Evolutionary conservation across 1,140 invertebrate species (phyloP).

Genomic region (Magallana ariakensis): DNA sequence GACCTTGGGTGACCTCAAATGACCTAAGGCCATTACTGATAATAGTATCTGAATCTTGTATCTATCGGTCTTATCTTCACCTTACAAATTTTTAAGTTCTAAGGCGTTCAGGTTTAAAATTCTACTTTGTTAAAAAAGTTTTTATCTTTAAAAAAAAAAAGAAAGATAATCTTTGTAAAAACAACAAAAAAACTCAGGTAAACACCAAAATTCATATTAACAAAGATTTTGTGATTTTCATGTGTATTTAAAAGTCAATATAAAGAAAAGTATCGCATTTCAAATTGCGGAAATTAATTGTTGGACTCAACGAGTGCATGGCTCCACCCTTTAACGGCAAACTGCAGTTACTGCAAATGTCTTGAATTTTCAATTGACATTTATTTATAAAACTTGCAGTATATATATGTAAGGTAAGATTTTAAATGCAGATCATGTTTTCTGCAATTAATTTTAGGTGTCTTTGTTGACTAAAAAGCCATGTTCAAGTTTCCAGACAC

Average conservation of each 20-base stretch:
- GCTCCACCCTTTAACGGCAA: background rate
- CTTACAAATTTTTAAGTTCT: constrained; percentile 23
- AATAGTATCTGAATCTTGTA: background rate
- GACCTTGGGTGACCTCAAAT: background rate
- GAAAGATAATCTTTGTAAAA: background rate
- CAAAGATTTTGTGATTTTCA: background rate
- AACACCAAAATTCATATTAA: background rate
- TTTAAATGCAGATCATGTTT: constrained; percentile 10
- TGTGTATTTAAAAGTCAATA: constrained; percentile 15
- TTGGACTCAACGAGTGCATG: background rate
- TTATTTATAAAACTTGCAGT: background rate
- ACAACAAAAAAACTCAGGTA: background rate
- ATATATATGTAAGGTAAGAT: constrained; percentile 17
- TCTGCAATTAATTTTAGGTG: background rate
- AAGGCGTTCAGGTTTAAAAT: constrained; percentile 28
- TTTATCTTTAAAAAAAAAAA: constrained; percentile 2
- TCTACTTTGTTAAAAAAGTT: background rate
- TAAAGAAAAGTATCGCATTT: constrained; percentile 15
- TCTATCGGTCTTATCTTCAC: constrained; percentile 5
- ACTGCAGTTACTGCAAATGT: background rate
- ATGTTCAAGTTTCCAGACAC: constrained; percentile 31
- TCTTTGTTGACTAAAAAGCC: constrained; percentile 12
- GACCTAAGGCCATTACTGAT: background rate
- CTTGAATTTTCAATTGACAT: background rate
- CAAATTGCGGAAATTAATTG: constrained; percentile 21